Conservation (phyloP, 92 coral and sea anemone species). For the Zoanthus sansibaricus region DNA sequence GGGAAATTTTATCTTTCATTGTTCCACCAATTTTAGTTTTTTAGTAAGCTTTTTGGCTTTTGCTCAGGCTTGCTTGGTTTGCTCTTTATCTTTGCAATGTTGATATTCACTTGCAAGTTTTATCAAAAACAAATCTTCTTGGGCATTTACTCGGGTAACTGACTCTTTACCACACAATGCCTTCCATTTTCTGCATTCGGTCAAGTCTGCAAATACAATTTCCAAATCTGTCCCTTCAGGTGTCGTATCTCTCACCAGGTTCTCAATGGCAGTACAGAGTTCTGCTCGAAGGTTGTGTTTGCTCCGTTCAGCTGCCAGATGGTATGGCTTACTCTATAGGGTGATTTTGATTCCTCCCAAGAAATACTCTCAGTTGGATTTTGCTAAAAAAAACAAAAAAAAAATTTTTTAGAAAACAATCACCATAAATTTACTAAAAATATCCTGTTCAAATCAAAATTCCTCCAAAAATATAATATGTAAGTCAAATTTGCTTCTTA, state of each 20-base stretch:
- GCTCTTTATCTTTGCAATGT: no score
- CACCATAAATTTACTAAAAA: no score
- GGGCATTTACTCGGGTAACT: slow-evolving; percentile 1
- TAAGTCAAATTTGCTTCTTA: no score
- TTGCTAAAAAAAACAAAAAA: neutral
- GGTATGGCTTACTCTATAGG: neutral
- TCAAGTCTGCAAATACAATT: no score
- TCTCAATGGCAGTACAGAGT: neutral
- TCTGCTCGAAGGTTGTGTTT: neutral
- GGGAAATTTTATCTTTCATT: no score
- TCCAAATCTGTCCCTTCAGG: neutral
- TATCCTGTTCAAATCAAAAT: no score
- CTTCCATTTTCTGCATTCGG: no score
- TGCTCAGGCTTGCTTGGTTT: no score
- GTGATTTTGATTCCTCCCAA: neutral
- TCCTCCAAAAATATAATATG: no score
- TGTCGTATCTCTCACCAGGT: neutral
- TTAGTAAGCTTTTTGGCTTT: slow-evolving; percentile 3
- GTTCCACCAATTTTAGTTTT: slow-evolving; percentile 24
- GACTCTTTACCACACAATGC: neutral
- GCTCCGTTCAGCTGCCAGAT: slow-evolving; percentile 13
- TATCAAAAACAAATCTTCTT: neutral
- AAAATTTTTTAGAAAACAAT: no score
- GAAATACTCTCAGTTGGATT: neutral
- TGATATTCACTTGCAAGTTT: no score